phyloP scores from a whole-genome alignment of 1,140 invertebrate species.

The Orius insidiosus region DNA sequence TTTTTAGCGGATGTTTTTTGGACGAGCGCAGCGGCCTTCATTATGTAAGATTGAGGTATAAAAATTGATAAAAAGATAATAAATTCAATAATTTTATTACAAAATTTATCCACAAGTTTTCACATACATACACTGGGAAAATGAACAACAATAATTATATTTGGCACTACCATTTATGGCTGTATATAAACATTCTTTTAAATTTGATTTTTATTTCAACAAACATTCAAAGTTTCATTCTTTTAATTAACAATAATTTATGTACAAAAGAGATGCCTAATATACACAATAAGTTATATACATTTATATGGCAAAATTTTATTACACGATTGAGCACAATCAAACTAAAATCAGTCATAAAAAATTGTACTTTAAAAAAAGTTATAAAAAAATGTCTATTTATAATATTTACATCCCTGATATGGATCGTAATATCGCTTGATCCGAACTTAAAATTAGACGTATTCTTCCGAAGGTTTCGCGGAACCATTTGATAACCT shows the following conservation, averaged over 20 bases:
- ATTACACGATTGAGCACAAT: conserved; percentile 8
- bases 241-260: conserved; percentile 1
- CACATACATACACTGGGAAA: no score
- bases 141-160: no score
- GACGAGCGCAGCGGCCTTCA: no score
- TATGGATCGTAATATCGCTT: conserved; percentile 2
- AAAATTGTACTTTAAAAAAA: conserved; percentile 8
- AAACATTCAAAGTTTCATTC: no score
- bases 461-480: conserved; percentile 22
- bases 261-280: not conserved
- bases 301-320: not conserved
- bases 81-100: no score
- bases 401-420: not conserved
- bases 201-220: no score
- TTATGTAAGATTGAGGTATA: no score
- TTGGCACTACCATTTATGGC: no score
- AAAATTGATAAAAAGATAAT: no score
- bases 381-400: not conserved
- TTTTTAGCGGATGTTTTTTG: no score
- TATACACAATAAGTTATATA: not conserved
- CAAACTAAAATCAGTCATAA: conserved; percentile 8
- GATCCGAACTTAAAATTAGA: conserved; percentile 14
- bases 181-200: no score
- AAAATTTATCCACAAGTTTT: no score
- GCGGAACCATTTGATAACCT: conserved; percentile 19